Base-by-base conservation (phyloP, 2,888 invertebrate genomes). In the Tipula confusa region DNA sequence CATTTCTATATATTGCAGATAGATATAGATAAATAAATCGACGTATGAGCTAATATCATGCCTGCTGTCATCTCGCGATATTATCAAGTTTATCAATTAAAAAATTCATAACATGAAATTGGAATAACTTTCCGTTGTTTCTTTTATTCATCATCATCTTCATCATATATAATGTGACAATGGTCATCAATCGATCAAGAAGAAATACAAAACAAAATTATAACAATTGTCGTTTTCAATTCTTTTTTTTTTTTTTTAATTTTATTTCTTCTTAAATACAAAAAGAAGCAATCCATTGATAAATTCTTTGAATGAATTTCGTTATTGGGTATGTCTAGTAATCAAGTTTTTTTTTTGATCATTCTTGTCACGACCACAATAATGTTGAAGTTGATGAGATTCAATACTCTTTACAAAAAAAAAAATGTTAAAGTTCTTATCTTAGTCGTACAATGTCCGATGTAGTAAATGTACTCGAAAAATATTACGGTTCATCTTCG, bases 11-110 rank as follows among this genome's bases (percentile, higher is more conserved):
- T 9, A 36, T 36, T 36, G 6, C 9, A 36, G 11, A 36, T 36
- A 11, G 36, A 15, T 15, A 43, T n/a, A 43, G 15, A 43, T 4
- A 43, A 43, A 15, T 15, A 15, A 64, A 24, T 18, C n/a, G n/a
- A n/a, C n/a, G n/a, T 64, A 24, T 64, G 9, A 64, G 64, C 64
- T 24, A 24, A 64, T 64, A 64, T 64, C 64, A 24, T 64, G 64
- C 64, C 64, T 64, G 64, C 64, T 64, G 64, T 64, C 64, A 64
- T 64, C 64, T 18, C 64, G 7, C 13, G 64, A 64, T 64, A 24
- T 64, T 64, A 64, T 64, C 64, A 64, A 64, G 64, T 64, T 64
- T 64, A 64, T 64, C 64, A 64, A 64, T 64, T 64, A 64, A 64
- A 64, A 64, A 64, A 64, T 64, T 64, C 64, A 64, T 64, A 64